Percentiles rank a stretch among this genome's conserved stretches.
Evolutionary conservation across 1,140 invertebrate species (phyloP).

Genomic region (Megalopta genalis): DNA sequence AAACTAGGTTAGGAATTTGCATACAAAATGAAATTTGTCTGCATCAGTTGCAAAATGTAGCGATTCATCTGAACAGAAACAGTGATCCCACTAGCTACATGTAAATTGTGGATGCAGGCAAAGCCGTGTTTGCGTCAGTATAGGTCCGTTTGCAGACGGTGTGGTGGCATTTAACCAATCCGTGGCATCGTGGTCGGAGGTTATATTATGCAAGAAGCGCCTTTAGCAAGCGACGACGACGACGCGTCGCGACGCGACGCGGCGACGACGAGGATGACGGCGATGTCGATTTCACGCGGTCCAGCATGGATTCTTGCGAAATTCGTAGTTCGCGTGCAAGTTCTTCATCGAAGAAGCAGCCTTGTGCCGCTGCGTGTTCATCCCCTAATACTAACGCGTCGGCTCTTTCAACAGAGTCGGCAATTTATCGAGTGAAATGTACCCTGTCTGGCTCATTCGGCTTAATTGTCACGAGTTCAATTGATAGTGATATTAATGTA

Average conservation of each 20-base stretch:
- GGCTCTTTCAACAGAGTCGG: background rate
- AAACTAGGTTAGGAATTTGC: no score
- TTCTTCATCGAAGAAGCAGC: constrained; percentile 48
- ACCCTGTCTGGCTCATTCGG: background rate
- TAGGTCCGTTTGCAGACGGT: constrained; percentile 32
- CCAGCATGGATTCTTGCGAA: constrained; percentile 59
- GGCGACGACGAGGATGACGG: constrained; percentile 32
- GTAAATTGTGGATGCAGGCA: background rate
- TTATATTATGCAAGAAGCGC: constrained; percentile 53
- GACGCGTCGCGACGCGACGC: constrained; percentile 35
- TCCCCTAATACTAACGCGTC: background rate
- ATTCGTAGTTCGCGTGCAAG: constrained; percentile 35
- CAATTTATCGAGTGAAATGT: background rate
- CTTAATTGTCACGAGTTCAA: background rate
- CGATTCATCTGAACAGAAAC: no score
- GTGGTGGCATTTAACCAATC: constrained; percentile 62
- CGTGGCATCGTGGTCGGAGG: constrained; percentile 55
- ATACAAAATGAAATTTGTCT: no score
- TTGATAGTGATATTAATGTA: background rate
- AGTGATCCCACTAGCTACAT: background rate
- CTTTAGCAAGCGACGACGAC: constrained; percentile 50
- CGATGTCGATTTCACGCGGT: constrained; percentile 54
- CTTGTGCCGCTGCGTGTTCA: background rate
- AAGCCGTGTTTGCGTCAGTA: background rate
- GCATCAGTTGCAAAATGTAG: no score